Percentiles rank a stretch among this genome's conserved stretches.
phyloP scores from a whole-genome alignment of 2,113 vertebrate species.

The Phoenicopterus ruber region DNA sequence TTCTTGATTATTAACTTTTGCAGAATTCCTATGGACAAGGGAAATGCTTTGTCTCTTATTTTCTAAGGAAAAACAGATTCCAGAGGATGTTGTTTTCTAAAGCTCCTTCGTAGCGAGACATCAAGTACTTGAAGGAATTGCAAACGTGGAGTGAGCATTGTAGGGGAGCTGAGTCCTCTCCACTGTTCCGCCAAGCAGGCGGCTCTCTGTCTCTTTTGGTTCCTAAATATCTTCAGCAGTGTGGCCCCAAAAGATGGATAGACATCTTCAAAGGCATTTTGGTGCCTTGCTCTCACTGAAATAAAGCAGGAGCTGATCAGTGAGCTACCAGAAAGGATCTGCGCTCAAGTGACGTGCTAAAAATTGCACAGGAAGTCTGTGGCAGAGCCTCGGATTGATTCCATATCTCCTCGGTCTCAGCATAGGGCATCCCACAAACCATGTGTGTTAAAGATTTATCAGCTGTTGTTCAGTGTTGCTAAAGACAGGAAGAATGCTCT shows the following conservation, averaged over 20 bases:
- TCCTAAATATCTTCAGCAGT: background rate
- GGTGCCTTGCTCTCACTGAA: background rate
- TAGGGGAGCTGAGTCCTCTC: background rate
- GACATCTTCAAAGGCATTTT: constrained; percentile 8
- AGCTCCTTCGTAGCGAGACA: background rate
- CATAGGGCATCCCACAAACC: constrained; percentile 48
- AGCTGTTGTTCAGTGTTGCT: constrained; percentile 63
- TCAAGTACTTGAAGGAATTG: background rate
- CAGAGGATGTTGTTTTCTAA: background rate
- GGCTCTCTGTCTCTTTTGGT: background rate
- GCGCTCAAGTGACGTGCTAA: constrained; percentile 13
- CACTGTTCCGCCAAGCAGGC: background rate
- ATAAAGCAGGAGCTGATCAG: constrained; percentile 24
- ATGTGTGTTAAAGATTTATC: constrained; percentile 65
- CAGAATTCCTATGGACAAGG: background rate
- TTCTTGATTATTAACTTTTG: background rate
- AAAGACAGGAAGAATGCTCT: constrained; percentile 53
- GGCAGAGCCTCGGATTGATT: constrained; percentile 54
- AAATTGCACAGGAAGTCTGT: constrained; percentile 57
- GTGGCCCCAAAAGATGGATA: background rate
- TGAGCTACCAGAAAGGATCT: constrained; percentile 20
- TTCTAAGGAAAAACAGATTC: background rate
- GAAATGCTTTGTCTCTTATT: background rate
- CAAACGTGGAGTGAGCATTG: background rate
- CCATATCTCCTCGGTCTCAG: constrained; percentile 29